phyloP scores from a whole-genome alignment of 37 sponge, comb jelly and placozoan genomes.

The Corticium candelabrum region DNA sequence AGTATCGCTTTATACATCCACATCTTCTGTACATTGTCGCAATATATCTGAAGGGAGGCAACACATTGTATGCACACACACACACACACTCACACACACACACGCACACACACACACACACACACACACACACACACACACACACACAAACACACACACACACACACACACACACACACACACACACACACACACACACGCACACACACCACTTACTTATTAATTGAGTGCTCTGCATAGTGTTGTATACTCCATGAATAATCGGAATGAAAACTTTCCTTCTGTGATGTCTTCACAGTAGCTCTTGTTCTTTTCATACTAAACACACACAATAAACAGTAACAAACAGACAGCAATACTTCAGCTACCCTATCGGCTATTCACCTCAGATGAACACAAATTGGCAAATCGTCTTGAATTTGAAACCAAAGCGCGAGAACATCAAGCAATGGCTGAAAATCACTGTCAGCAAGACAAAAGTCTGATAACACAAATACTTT shows the following conservation, averaged over 20 bases:
- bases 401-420: conserved; percentile 90
- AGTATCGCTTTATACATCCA: conserved; percentile 74
- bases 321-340: too few relatives aligned
- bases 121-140: neutral
- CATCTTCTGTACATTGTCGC: conserved; percentile 58
- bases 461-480: conserved; percentile 20
- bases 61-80: neutral
- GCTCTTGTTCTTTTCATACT: conserved; percentile 89
- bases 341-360: neutral
- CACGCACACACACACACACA: neutral
- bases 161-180: neutral
- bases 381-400: conserved; percentile 59
- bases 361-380: neutral
- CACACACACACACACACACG: neutral
- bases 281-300: conserved; percentile 93
- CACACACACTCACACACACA: too few relatives aligned
- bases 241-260: conserved; percentile 61
- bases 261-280: conserved; percentile 94
- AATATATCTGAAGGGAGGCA: conserved; percentile 31
- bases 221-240: conserved; percentile 31
- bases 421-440: conserved; percentile 81
- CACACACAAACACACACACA: neutral
- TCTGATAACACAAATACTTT: neutral
- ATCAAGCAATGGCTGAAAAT: conserved; percentile 53
- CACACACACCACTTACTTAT: conserved; percentile 31